Evolutionary conservation across 2,113 vertebrate genomes (phyloP), one percentile per base, ranked within the genome.

Genomic region (Herpetotheres cachinnans): DNA sequence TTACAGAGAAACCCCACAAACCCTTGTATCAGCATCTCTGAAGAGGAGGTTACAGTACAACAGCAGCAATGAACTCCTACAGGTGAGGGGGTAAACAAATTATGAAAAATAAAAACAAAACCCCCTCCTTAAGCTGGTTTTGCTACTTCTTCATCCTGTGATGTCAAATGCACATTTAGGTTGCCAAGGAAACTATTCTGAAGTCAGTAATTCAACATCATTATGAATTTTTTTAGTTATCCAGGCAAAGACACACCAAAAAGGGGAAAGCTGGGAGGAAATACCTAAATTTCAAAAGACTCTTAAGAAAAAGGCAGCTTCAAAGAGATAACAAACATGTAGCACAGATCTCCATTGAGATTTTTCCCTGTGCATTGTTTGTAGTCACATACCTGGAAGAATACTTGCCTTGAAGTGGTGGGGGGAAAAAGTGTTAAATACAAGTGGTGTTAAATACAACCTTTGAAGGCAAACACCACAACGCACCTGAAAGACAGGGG

Each of bases 361-460:
- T 90, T 82, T 62, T 91, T 59, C 59, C 89, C n/a, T 77, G 9
- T 86, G 77, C 85, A 88, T 87, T 93, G 93, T 83, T 83, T 91
- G 89, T 55, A 58, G 55, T 93, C 93, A 90, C 91, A 97, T 90
- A 97, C 87, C 91, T 96, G 87, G 93, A 87, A 88, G 78, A 94
- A 91, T 58, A 93, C 71, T 80, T 94, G 84, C 93, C 91, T 93
- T 96, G 89, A 96, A 94, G 94, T 73, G 73, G 77, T 71, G 30
- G 25, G 9, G 30, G 56, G 58, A 9, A 21, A 65, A 65, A 92
- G 70, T 19, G 1, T 55, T 96, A 90, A 93, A 94, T 74, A 82
- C 61, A 93, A 90, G 70, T 40, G 73, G 77, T 94, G 95, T 49
- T 94, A 95, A 94, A 94, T 42, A 77, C 61, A 89, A 44, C 24